Conservation (phyloP, 1,140 invertebrate species). For the Eriosoma lanigerum region DNA sequence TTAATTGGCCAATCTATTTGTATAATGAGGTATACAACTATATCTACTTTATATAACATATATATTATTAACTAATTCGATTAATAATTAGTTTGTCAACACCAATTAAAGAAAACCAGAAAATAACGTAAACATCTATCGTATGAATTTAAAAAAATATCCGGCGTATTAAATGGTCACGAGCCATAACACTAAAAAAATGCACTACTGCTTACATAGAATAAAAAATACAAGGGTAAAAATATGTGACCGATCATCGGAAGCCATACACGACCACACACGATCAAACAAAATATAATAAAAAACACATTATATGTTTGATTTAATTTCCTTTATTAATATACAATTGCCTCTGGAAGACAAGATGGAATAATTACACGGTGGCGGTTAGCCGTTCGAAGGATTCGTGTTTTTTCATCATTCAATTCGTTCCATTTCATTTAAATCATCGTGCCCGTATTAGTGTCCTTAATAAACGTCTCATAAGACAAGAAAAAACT, state of each 20-base stretch:
- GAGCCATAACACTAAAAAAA: background rate
- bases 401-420: constrained; percentile 30
- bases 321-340: constrained; percentile 50
- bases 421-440: constrained; percentile 12
- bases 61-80: too few relatives aligned
- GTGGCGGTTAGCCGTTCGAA: background rate
- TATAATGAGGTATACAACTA: too few relatives aligned
- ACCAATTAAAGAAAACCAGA: background rate
- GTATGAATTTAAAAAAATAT: background rate
- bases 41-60: too few relatives aligned
- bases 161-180: background rate
- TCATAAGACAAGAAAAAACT: background rate
- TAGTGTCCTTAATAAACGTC: constrained; percentile 30
- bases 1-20: too few relatives aligned
- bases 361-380: constrained; percentile 46
- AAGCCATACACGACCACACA: constrained; percentile 48
- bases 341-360: constrained; percentile 39
- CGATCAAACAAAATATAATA: background rate
- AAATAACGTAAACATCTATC: background rate
- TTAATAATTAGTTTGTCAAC: constrained; percentile 35
- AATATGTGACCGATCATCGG: constrained; percentile 31
- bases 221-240: background rate
- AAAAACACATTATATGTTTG: background rate
- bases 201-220: constrained; percentile 29
- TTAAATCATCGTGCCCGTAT: constrained; percentile 28